These are phyloP conservation scores for Oostethus manadensis DNA, from an alignment of 2,113 vertebrate genomes.

Conservation along the genomic window DNA sequence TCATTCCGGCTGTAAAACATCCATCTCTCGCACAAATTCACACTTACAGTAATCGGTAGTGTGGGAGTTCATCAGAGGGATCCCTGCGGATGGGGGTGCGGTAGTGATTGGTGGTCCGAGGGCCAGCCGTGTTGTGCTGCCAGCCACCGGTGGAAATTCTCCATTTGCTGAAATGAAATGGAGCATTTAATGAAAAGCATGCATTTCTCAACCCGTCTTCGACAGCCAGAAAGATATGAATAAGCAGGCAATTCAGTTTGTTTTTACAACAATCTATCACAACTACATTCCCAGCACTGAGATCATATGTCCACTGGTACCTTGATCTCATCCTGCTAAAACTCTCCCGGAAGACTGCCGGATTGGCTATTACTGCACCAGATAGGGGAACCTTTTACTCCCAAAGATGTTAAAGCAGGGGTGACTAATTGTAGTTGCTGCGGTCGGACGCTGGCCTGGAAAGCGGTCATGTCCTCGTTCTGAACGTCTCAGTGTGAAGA, in stretches of 20 bases:
- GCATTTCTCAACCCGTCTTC: neutral
- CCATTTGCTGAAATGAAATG: constrained; percentile 69
- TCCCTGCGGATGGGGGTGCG: constrained; percentile 31
- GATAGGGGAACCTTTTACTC: constrained; percentile 2
- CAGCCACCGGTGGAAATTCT: constrained; percentile 67
- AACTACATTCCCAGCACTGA: constrained; percentile 22
- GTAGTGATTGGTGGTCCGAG: constrained; percentile 33
- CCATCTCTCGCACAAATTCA: constrained; percentile 8
- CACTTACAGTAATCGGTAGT: constrained; percentile 61
- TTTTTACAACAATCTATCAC: constrained; percentile 22
- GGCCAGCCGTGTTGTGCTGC: constrained; percentile 33
- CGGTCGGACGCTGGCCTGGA: constrained; percentile 6
- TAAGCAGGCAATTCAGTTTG: constrained; percentile 19
- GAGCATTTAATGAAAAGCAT: neutral
- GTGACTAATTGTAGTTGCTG: neutral
- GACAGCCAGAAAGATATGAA: constrained; percentile 7
- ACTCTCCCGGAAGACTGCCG: constrained; percentile 19
- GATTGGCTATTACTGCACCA: constrained; percentile 20
- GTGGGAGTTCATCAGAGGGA: constrained; percentile 7
- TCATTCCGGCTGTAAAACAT: neutral
- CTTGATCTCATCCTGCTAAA: constrained; percentile 41
- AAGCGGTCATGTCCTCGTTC: neutral
- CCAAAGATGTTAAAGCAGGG: constrained; percentile 19
- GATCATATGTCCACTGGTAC: constrained; percentile 37
- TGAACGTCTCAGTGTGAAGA: constrained; percentile 2